Base-by-base conservation (phyloP, 2,888 invertebrate genomes). In the Marronus borbonicus region DNA sequence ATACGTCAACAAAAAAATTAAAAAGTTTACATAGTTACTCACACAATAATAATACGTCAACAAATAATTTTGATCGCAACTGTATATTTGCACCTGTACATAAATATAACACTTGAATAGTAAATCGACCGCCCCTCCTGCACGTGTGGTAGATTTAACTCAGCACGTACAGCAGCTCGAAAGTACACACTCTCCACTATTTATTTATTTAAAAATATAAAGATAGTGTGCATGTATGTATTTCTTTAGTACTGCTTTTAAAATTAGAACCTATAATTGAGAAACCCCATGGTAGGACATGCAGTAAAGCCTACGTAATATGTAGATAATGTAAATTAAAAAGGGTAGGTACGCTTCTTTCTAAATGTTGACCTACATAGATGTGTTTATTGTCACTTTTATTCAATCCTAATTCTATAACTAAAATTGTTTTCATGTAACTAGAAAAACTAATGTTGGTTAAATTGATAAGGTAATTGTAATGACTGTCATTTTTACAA, bases 161-260 rank as follows among this genome's bases (percentile, higher is more conserved):
- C 70, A 70, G 52, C 70, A 55, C 55, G n/a, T 20, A 17, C 20
- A 4, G 55, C 17, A 17, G 1, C 36, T 65, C 39, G 36, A 55
- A 70, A 55, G 55, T 31, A 55, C 17, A 36, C 69, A 52, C 55
- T 31, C n/a, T 36, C 52, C 31, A 70, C 8, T 55, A 70, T 70
- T 55, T 70, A 36, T 70, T 70, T 70, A 70, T 70, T 70, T 70
- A 70, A 55, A 70, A 55, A 70, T 55, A n/a, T 55, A 44, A 10
- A 44, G 8, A 44, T 44, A 8, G 44, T 8, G 0, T 44, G 70
- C 55, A 14, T 17, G 36, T 36, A 55, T 36, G 28, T 68, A 24
- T 28, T 24, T n/a, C 55, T 52, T 70, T 70, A 55, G 31, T 17
- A 36, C 36, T 70, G 28, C 31, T 70, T 70, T 55, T 70, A 70